These are phyloP conservation scores for Teleiodes luculella DNA, from an alignment of 2,888 invertebrate genomes.

Conservation along the genomic window DNA sequence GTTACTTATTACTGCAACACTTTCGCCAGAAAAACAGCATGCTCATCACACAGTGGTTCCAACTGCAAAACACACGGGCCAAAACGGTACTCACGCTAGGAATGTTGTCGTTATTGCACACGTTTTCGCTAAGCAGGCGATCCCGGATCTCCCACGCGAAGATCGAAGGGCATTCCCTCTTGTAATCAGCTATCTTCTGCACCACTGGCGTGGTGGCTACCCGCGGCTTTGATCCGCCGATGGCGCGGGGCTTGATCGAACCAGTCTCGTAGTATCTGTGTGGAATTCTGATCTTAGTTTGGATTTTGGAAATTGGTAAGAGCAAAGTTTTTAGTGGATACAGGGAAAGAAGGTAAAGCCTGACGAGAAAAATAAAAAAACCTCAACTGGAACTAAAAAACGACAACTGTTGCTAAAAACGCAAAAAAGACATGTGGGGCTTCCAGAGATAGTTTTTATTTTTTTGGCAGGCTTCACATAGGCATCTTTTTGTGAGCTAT, in stretches of 20 bases:
- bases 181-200: constrained; percentile 96
- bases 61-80: background rate
- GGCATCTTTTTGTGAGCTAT: too few relatives aligned
- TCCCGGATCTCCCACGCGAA: constrained; percentile 99
- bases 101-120: constrained; percentile 98
- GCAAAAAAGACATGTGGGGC: too few relatives aligned
- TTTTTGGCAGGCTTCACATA: too few relatives aligned
- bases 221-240: constrained; percentile 97
- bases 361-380: too few relatives aligned
- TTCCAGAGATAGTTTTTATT: too few relatives aligned
- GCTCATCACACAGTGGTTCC: background rate
- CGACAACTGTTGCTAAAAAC: too few relatives aligned
- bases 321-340: constrained; percentile 28
- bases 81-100: constrained; percentile 91
- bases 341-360: too few relatives aligned
- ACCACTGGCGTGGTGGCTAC: constrained; percentile 97
- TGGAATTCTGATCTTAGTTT: constrained; percentile 70
- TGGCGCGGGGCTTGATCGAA: constrained; percentile 97
- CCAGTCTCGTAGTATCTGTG: constrained; percentile 98
- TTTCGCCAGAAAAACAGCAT: background rate
- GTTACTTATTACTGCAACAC: too few relatives aligned
- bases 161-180: constrained; percentile 97
- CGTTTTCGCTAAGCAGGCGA: constrained; percentile 93
- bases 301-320: constrained; percentile 54
- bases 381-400: too few relatives aligned